Base-by-base conservation (phyloP, 2,888 invertebrate genomes). In the Antheraea assamensis region DNA sequence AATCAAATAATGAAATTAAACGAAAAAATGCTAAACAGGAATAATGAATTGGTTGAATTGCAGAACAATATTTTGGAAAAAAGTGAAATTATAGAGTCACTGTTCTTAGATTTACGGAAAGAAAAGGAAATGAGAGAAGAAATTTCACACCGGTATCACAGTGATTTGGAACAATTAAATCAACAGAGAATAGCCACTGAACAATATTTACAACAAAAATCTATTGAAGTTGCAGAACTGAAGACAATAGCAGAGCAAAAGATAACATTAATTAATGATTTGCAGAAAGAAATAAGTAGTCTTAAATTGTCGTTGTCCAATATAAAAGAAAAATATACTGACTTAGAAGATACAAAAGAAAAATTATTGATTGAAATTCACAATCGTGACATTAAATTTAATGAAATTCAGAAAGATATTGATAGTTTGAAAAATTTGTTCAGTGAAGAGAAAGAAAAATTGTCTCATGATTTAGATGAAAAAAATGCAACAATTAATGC, bases 1-100 rank as follows among this genome's bases (percentile, higher is more conserved):
- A 89, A 83, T 77, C 86, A 88, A 72, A 79, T 91, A 58, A 92
- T 92, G 91, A 90, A 89, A 73, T 78, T 92, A 8, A 93, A 93
- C 77, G 92, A 92, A 80, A 92, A 92, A 78, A 85, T 92, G 7
- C 78, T 90, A 21, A 92, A 92, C 74, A 87, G 92, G 76, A 92
- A 92, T 77, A 92, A 93, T 83, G 93, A 93, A 82, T 79, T 92
- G 13, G 90, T 92, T 55, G 92, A 92, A 78, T 76, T 92, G 74
- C 92, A 92, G 82, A 90, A 93, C 78, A 91, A 85, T 76, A 81
- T 91, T 76, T 86, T 87, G 55, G 83, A 86, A 76, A 91, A 90
- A 61, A 89, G 90, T 72, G 92, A 92, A 82, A 82, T 82, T 74
- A 89, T 92, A 70, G 92, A 92, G 79, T 77, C 80, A 8, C 77